Percentiles rank a stretch among this genome's conserved stretches.
Evolutionary conservation across 2,113 vertebrate genomes (phyloP).

Genomic region (Microtus richardsoni): DNA sequence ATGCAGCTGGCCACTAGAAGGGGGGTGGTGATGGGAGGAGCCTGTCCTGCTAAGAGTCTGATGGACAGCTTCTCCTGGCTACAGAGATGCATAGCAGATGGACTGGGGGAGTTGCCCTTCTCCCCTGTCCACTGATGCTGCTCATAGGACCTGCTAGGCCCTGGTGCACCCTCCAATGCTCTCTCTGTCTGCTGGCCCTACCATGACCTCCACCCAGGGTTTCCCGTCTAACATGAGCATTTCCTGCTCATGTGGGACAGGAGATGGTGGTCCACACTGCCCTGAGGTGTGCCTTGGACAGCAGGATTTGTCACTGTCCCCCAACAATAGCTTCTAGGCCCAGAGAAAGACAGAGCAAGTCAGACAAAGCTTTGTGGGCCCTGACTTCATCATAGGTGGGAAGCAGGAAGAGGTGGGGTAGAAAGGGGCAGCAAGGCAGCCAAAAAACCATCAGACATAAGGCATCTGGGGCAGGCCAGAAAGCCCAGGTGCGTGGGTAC

Average conservation of each 20-base stretch:
- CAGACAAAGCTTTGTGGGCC: background rate
- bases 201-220: accelerated
- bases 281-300: background rate
- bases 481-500: background rate
- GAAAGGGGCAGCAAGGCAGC: accelerated
- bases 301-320: background rate
- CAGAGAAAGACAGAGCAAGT: background rate
- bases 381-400: background rate
- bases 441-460: accelerated
- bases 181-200: background rate
- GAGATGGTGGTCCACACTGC: background rate
- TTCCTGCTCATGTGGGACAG: background rate
- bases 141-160: background rate
- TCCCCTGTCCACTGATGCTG: background rate
- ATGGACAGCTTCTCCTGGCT: background rate
- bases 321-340: background rate
- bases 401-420: background rate
- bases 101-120: no score
- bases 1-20: accelerated
- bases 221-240: background rate
- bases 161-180: accelerated
- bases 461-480: no score
- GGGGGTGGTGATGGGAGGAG: background rate
- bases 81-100: background rate
- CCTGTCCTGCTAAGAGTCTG: background rate